phyloP scores from a whole-genome alignment of 2,797 vertebrate species.

The Esox lucius region DNA sequence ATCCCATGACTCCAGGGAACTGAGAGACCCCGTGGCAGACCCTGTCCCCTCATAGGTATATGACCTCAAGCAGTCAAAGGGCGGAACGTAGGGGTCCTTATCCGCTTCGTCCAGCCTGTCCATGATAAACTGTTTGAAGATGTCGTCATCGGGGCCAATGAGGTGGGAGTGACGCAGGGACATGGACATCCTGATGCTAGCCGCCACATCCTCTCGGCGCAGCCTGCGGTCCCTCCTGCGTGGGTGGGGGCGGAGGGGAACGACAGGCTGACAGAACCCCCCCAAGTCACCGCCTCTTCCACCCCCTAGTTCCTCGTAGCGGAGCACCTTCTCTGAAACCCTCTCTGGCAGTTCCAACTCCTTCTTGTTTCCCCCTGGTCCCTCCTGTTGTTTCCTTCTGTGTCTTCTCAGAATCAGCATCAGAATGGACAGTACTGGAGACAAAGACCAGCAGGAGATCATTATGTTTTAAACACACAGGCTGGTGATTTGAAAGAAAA shows the following conservation, averaged over 20 bases:
- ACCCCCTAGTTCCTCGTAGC: conserved; percentile 74
- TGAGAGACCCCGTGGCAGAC: conserved; percentile 86
- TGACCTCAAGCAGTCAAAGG: conserved; percentile 85
- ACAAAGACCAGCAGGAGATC: conserved; percentile 52
- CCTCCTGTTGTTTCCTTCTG: conserved; percentile 68
- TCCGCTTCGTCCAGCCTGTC: conserved; percentile 88
- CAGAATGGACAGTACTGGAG: conserved; percentile 81
- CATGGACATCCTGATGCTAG: conserved; percentile 83
- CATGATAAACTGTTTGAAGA: conserved; percentile 87
- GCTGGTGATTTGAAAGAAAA: conserved; percentile 33
- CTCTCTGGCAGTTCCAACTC: conserved; percentile 78
- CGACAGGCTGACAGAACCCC: conserved; percentile 70
- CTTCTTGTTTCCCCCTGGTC: conserved; percentile 62
- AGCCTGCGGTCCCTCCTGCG: conserved; percentile 63
- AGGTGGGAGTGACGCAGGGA: conserved; percentile 84
- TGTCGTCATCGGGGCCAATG: conserved; percentile 83
- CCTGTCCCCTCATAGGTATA: conserved; percentile 88
- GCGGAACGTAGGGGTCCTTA: conserved; percentile 77
- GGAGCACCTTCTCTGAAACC: conserved; percentile 85
- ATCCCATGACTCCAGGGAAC: conserved; percentile 79
- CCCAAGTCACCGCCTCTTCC: conserved; percentile 20
- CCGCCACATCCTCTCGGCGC: conserved; percentile 62
- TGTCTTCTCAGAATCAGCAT: conserved; percentile 78
- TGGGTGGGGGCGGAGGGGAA: conserved; percentile 72
- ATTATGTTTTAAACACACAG: conserved; percentile 55